Conservation (phyloP, 92 coral and sea anemone genomes). For the Epizoanthus illoricatus region DNA sequence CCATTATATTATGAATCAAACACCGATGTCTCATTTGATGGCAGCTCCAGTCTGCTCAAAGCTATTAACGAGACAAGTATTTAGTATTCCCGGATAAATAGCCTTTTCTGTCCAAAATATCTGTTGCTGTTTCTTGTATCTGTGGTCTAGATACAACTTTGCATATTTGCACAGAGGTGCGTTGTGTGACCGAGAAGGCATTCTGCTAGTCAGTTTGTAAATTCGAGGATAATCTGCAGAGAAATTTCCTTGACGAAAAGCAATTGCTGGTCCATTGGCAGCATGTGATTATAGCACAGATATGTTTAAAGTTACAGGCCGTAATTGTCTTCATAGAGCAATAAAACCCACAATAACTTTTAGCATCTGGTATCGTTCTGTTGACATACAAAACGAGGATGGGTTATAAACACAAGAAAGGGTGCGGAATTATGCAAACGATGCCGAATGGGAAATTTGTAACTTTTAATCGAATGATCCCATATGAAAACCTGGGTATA, state of each 20-base stretch:
- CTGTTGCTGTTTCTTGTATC: slow-evolving; percentile 27
- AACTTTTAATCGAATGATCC: background rate
- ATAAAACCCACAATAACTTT: slow-evolving; percentile 35
- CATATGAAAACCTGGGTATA: background rate
- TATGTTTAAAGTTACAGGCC: slow-evolving; percentile 23
- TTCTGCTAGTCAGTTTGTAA: slow-evolving; percentile 11
- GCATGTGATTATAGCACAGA: background rate
- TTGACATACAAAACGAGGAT: slow-evolving; percentile 1
- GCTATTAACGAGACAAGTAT: slow-evolving; percentile 10
- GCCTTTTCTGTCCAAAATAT: slow-evolving; percentile 7
- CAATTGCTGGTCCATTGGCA: slow-evolving; percentile 12
- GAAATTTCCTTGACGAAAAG: background rate
- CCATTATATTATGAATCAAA: background rate
- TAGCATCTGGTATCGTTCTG: slow-evolving; percentile 28
- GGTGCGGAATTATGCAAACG: slow-evolving; percentile 8
- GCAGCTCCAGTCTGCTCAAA: background rate
- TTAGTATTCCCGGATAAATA: background rate
- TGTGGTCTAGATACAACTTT: background rate
- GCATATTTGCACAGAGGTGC: background rate
- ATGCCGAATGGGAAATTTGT: slow-evolving; percentile 7
- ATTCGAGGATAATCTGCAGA: slow-evolving; percentile 9
- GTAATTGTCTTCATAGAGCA: slow-evolving; percentile 15
- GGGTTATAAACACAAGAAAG: background rate
- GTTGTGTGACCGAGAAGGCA: slow-evolving; percentile 11
- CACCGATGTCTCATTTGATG: background rate